These are phyloP conservation scores for Drosophila stalkeri DNA, from an alignment of 2,888 invertebrate species.

Conservation along the genomic window DNA sequence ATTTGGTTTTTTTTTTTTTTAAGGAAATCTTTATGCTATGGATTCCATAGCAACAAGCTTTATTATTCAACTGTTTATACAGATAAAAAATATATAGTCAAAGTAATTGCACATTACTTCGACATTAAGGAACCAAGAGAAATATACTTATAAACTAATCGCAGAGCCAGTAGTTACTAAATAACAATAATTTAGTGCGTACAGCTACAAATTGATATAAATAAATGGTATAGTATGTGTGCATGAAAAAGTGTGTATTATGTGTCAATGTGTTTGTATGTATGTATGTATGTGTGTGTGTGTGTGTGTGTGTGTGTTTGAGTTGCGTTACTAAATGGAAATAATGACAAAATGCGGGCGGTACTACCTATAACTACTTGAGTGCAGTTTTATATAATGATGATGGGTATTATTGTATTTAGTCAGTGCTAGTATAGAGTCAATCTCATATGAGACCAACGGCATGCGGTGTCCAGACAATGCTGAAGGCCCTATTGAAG, in stretches of 20 bases:
- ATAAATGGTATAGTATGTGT: constrained; percentile 54
- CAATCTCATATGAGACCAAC: constrained; percentile 69
- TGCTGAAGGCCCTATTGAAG: constrained; percentile 74
- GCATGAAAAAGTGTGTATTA: neutral
- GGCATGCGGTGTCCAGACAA: constrained; percentile 78
- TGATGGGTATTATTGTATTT: neutral
- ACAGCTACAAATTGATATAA: constrained; percentile 51
- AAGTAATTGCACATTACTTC: constrained; percentile 30
- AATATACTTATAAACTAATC: constrained; percentile 42
- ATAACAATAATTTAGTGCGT: constrained; percentile 34
- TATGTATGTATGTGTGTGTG: constrained; percentile 7
- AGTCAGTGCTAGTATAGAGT: neutral
- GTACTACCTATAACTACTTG: constrained; percentile 35
- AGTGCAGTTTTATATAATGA: constrained; percentile 21
- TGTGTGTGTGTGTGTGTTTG: constrained; percentile 10
- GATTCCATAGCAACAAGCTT: constrained; percentile 42
- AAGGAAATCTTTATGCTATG: constrained; percentile 37
- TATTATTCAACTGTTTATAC: constrained; percentile 49
- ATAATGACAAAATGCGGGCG: constrained; percentile 51
- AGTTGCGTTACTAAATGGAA: constrained; percentile 12
- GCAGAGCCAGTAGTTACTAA: constrained; percentile 39
- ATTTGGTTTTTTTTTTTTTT: constrained; percentile 3
- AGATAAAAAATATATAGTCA: constrained; percentile 38
- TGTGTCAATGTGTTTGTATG: constrained; percentile 20
- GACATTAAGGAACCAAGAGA: constrained; percentile 66